These are phyloP conservation scores for Xestia c-nigrum DNA, from an alignment of 2,888 invertebrate species.

Conservation along the genomic window DNA sequence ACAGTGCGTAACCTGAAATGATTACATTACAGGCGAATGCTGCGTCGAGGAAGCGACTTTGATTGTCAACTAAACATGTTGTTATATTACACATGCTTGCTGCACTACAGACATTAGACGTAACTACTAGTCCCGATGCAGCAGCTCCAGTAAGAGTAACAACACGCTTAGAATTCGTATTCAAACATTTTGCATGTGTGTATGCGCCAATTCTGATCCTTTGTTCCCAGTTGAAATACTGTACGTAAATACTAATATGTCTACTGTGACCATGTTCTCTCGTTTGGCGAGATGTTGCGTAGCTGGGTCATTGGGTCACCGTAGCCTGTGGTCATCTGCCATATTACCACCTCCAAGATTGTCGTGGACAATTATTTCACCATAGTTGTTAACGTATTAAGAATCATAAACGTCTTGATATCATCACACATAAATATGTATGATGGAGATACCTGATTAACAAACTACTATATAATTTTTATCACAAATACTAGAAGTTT, in stretches of 20 bases:
- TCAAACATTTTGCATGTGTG: background rate
- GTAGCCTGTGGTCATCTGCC: constrained; percentile 22
- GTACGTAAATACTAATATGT: background rate
- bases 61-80: background rate
- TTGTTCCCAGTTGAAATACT: background rate
- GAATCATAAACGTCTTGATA: background rate
- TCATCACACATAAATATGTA: too few species aligned
- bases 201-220: background rate
- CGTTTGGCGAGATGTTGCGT: constrained; percentile 33
- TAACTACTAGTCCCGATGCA: background rate
- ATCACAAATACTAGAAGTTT: background rate
- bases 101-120: background rate
- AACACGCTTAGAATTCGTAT: background rate
- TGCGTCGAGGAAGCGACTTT: too few species aligned
- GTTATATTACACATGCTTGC: background rate
- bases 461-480: background rate
- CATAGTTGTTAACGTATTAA: constrained; percentile 1
- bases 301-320: constrained; percentile 56
- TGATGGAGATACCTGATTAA: background rate
- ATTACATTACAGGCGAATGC: background rate
- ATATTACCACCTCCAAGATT: constrained; percentile 8
- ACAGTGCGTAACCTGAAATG: background rate
- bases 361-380: constrained; percentile 14
- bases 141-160: background rate
- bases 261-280: constrained; percentile 18